Conservation (phyloP, 2,888 invertebrate genomes). For the Gryllus longicercus region DNA sequence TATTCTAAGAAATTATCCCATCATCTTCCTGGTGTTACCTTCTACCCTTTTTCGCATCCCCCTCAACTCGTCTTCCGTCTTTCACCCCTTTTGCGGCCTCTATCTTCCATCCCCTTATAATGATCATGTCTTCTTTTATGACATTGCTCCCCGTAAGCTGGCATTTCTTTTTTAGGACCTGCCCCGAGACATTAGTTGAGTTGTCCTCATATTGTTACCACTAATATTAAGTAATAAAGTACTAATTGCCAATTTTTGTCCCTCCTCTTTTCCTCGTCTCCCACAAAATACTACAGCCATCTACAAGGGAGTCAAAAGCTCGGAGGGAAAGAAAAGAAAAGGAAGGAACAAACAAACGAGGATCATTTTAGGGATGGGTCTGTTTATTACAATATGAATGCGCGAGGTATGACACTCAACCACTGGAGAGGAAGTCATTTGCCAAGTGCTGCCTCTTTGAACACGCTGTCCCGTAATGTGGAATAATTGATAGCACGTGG, state of each 20-base stretch:
- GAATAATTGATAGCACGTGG: conserved; percentile 7
- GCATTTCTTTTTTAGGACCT: conserved; percentile 18
- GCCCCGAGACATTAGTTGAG: conserved; percentile 19
- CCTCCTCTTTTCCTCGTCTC: conserved; percentile 20
- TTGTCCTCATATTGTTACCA: conserved; percentile 23
- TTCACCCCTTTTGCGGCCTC: background rate
- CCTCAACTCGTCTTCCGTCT: too few species aligned
- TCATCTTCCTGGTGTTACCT: too few species aligned
- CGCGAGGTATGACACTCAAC: background rate
- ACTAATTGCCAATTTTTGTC: conserved; percentile 30
- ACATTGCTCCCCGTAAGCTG: background rate
- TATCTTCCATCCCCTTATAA: conserved; percentile 20
- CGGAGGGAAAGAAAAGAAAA: conserved; percentile 22
- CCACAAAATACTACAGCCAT: conserved; percentile 1
- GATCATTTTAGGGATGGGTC: background rate
- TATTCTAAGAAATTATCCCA: too few species aligned
- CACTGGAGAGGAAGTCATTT: background rate
- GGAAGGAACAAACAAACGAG: conserved; percentile 3
- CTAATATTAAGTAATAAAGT: conserved; percentile 31
- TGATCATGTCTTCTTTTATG: conserved; percentile 28
- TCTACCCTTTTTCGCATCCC: too few species aligned
- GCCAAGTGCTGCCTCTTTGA: background rate
- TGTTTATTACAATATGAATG: conserved; percentile 8
- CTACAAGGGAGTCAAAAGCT: conserved; percentile 11
- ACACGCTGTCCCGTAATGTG: background rate